phyloP scores from a whole-genome alignment of 2,888 invertebrate species.

The Miltochrista miniata region DNA sequence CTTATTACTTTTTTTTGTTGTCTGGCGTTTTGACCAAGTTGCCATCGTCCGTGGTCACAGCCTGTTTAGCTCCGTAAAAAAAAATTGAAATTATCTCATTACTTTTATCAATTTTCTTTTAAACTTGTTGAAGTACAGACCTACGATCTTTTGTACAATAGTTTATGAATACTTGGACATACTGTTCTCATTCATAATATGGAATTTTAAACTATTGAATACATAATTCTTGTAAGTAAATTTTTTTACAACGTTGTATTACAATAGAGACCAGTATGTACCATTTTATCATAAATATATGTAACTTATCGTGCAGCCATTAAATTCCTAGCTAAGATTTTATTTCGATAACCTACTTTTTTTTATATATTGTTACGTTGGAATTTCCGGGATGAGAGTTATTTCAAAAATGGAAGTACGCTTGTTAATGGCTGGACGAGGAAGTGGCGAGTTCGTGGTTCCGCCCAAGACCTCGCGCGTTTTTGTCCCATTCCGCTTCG shows the following conservation, averaged over 20 bases:
- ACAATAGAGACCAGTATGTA: slow-evolving; percentile 36
- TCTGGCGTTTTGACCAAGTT: too few relatives aligned
- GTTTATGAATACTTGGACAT: slow-evolving; percentile 23
- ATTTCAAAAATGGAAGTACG: neutral
- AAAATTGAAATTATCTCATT: too few relatives aligned
- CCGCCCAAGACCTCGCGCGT: slow-evolving; percentile 58
- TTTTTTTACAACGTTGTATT: slow-evolving; percentile 12
- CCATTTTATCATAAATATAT: slow-evolving; percentile 28
- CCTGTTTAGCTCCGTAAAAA: too few relatives aligned
- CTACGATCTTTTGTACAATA: slow-evolving; percentile 11
- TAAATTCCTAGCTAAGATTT: slow-evolving; percentile 28
- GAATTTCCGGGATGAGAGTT: slow-evolving; percentile 1
- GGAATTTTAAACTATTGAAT: neutral
- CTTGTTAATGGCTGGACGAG: slow-evolving; percentile 57
- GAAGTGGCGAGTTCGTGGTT: slow-evolving; percentile 48
- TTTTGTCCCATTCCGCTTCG: slow-evolving; percentile 68
- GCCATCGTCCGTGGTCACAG: too few relatives aligned
- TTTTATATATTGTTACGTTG: slow-evolving; percentile 6
- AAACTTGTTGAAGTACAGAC: slow-evolving; percentile 27
- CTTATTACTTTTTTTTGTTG: too few relatives aligned
- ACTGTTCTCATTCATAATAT: slow-evolving; percentile 24
- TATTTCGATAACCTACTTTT: slow-evolving; percentile 16
- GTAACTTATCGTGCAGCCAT: slow-evolving; percentile 46
- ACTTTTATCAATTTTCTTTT: neutral
- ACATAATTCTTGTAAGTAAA: slow-evolving; percentile 8